Base-by-base conservation (phyloP, 2,113 vertebrate species). In the Neodontobutis hainanensis region DNA sequence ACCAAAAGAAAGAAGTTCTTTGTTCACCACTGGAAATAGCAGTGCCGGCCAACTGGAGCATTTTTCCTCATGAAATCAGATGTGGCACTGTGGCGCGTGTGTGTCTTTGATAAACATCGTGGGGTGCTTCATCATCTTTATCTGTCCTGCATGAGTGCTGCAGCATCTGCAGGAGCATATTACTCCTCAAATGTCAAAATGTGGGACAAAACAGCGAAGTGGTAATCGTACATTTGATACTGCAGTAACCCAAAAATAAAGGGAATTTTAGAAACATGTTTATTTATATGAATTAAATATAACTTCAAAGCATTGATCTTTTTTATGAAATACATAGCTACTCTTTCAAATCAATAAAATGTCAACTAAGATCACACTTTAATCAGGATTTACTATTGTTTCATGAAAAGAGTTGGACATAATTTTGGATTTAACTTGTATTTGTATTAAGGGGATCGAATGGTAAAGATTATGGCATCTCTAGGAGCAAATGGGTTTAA, bases 81-180 rank as follows among this genome's bases (percentile, higher is more conserved):
- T 78, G 67, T 76, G 68, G 16, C 64, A 44, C 52, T 4, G 12
- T 35, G 61, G 72, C 60, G 52, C 58, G 60, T 59, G 59, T 69
- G 65, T 75, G 52, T 70, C 7, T 70, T 50, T 61, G 76, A 87
- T 84, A 82, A 55, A 59, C 77, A 85, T 80, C 74, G n/a, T 50
- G 44, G 55, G 74, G 64, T 73, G 16, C 61, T 84, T 64, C 68
- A 75, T 85, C 82, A 85, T 86, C 68, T 86, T 81, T 85, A 78
- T 86, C 80, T 70, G 64, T 73, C 48, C 46, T 70, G 64, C 60
- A 65, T 70, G 65, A 79, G 75, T 47, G 5, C 27, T 16, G 69
- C 74, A 70, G 77, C 69, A 77, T 80, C 75, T 83, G 67, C 74
- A 75, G 50, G 44, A 81, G 77, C 62, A 73, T 64, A 79, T 82